These are phyloP conservation scores for Crotalus viridis DNA, from an alignment of 2,113 vertebrate species.

Conservation along the genomic window DNA sequence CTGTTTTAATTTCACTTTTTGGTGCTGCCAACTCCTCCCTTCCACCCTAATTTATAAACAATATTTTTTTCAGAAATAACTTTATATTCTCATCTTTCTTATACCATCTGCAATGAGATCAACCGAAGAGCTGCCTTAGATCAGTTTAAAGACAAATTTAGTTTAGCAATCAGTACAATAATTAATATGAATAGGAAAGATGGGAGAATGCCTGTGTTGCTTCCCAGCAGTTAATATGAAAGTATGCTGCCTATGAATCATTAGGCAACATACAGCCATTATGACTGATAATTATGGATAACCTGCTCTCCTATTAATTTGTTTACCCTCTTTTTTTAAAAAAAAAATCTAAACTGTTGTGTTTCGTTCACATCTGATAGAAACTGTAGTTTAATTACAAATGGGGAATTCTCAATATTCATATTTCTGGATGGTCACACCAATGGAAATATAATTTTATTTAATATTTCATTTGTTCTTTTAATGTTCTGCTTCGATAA, in stretches of 20 bases:
- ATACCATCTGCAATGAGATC: not conserved
- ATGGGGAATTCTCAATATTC: not conserved
- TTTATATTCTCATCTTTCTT: not conserved
- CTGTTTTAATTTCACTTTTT: not conserved
- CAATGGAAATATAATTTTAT: not conserved
- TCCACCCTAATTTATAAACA: not conserved
- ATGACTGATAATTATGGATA: not conserved
- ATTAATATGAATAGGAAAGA: not conserved
- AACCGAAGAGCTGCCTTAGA: not conserved
- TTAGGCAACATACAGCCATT: not conserved
- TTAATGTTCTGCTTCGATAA: not conserved
- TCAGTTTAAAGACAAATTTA: not conserved
- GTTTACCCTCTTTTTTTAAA: not conserved
- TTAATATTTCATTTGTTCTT: not conserved
- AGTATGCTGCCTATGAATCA: not conserved
- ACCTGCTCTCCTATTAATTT: not conserved
- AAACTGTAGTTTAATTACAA: not conserved
- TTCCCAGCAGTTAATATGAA: not conserved
- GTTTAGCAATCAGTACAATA: not conserved
- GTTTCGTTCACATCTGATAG: not conserved
- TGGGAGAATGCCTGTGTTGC: not conserved
- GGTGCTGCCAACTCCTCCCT: not conserved
- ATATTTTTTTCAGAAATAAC: not conserved
- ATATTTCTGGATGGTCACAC: not conserved
- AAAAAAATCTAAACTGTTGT: not conserved